A percentile compares a stretch with the other conserved stretches of the same genome.
Conservation (phyloP, 2,113 vertebrate species). For the Guaruba guarouba region DNA sequence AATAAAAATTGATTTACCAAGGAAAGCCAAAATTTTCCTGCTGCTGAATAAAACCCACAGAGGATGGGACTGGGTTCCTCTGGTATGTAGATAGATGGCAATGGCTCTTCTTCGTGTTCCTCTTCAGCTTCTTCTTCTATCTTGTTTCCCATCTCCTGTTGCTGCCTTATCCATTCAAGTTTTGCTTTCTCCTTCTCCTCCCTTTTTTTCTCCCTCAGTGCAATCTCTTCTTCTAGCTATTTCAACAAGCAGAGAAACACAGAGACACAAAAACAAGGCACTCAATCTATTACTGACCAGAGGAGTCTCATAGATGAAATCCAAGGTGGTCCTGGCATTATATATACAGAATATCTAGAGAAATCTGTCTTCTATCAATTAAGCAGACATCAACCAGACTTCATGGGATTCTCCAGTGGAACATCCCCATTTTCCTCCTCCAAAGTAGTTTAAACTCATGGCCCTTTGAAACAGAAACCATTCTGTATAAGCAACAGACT, state of each 20-base stretch:
- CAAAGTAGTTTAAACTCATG: neutral
- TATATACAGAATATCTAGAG: neutral
- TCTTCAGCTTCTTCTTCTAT: constrained; percentile 35
- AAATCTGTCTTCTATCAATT: neutral
- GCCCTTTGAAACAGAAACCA: neutral
- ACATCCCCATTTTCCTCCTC: neutral
- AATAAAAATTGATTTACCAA: constrained; percentile 77
- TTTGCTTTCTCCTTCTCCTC: constrained; percentile 65
- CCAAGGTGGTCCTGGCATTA: neutral
- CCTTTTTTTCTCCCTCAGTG: constrained; percentile 57
- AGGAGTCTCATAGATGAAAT: neutral
- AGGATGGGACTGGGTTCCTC: constrained; percentile 82
- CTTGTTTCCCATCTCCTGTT: constrained; percentile 56
- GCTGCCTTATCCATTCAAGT: constrained; percentile 53
- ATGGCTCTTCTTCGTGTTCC: constrained; percentile 69
- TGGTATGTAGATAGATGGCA: constrained; percentile 80
- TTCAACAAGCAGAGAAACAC: constrained; percentile 20
- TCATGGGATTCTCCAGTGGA: neutral
- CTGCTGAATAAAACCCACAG: constrained; percentile 89
- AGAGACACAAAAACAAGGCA: neutral
- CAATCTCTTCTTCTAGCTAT: constrained; percentile 82
- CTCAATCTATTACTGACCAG: neutral
- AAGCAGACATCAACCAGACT: neutral
- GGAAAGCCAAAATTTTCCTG: constrained; percentile 92
- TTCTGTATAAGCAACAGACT: neutral